Evolutionary conservation across 2,888 invertebrate species (phyloP), one percentile per base, ranked within the genome.

Genomic region (Orthonevra nobilis): DNA sequence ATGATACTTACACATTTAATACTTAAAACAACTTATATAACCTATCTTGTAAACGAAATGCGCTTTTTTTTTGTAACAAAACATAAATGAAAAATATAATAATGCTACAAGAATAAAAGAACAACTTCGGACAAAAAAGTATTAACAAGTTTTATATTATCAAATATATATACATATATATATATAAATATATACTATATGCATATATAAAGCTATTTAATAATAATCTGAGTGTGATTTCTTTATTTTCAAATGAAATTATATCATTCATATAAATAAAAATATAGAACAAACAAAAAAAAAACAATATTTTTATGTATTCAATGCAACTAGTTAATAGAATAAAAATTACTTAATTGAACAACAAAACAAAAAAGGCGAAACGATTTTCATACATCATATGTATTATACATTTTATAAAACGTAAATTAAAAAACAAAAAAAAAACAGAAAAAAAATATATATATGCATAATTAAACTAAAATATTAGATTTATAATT

Each of bases 401-500:
- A 69, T 68, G 74, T 69, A 81, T 58, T 73, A 73, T 61, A 72
- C 52, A 73, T 68, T 73, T 73, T 79, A 66, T 68, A 73, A 61
- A 48, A 64, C 73, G 28, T 58, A 58, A 30, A 52, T 26, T 26
- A 46, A 50, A 36, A 60, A 23, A 28, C 32, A 42, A 46, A 52
- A 12, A 32, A 42, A 32, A 32, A 15, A 54, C 6, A 17, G 32
- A 54, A 44, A 66, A 20, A 74, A 52, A 40, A 40, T 30, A 19
- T 23, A 69, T 60, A 64, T 14, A 28, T 38, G 40, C 19, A 52
- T 30, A n/a, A n/a, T n/a, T n/a, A n/a, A n/a, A n/a, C n/a, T n/a
- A 61, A 81, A 75, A 77, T 77, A 73, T 73, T 73, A 79, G 79
- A 73, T 73, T 79, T 72, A 79, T 79, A 81, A 81, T 73, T 81